Evolutionary conservation across 2,888 invertebrate genomes (phyloP).

Genomic region (Enchytraeus crypticus): DNA sequence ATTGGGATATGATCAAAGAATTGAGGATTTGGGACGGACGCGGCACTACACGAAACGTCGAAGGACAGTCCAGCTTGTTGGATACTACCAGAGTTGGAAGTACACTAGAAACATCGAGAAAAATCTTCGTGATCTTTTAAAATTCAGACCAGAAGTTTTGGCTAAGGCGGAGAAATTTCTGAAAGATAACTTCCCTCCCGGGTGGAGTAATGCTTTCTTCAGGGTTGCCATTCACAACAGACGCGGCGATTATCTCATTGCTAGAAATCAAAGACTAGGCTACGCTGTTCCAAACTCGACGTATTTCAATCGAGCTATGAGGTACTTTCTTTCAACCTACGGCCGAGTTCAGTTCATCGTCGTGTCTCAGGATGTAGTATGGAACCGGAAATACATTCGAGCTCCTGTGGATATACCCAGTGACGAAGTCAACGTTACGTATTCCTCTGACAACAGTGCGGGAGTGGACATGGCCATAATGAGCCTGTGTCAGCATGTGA

Average conservation of each 20-base stretch:
- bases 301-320: conserved; percentile 40
- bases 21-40: background rate
- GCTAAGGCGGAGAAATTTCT: conserved; percentile 25
- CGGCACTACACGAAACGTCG: background rate
- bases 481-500: conserved; percentile 38
- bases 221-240: conserved; percentile 45
- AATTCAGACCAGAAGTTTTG: conserved; percentile 27
- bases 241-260: conserved; percentile 45
- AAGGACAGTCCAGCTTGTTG: conserved; percentile 22
- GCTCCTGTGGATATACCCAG: conserved; percentile 26
- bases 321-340: conserved; percentile 31
- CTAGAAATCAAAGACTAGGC: conserved; percentile 36
- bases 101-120: conserved; percentile 31
- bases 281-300: conserved; percentile 42
- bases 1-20: conserved; percentile 4
- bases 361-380: conserved; percentile 42
- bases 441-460: conserved; percentile 35
- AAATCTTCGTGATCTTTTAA: conserved; percentile 31
- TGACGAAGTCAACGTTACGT: conserved; percentile 20
- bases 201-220: conserved; percentile 23
- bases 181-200: conserved; percentile 11
- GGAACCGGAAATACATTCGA: no score
- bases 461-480: conserved; percentile 34
- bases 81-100: conserved; percentile 36
- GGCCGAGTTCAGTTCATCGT: conserved; percentile 40